Percentiles rank a stretch among this genome's conserved stretches.
phyloP scores from a whole-genome alignment of 2,888 invertebrate genomes.

The Mechanitis messenoides region DNA sequence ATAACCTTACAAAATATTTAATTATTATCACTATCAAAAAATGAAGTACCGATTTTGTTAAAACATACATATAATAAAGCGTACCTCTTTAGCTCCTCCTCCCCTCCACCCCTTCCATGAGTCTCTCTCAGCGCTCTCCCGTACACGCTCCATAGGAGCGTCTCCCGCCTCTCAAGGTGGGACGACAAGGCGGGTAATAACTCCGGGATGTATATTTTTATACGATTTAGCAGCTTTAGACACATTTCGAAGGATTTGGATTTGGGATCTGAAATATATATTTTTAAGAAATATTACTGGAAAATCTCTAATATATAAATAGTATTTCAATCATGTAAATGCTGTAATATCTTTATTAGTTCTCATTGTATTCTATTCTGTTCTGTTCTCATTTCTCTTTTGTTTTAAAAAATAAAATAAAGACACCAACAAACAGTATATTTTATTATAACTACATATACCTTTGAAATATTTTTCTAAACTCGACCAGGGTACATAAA shows the following conservation, averaged over 20 bases:
- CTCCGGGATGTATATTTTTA: slow-evolving; percentile 37
- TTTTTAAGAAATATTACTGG: neutral
- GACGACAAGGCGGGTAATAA: slow-evolving; percentile 17
- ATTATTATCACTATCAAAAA: no score
- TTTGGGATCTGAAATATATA: slow-evolving; percentile 23
- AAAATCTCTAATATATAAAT: no score
- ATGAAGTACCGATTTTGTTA: neutral
- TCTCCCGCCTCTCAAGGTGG: slow-evolving; percentile 10
- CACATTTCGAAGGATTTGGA: slow-evolving; percentile 27
- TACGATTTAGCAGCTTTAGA: slow-evolving; percentile 31
- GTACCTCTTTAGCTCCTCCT: slow-evolving; percentile 26
- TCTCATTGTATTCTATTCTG: no score
- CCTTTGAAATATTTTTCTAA: slow-evolving; percentile 39
- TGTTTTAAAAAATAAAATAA: no score
- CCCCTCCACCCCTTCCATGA: slow-evolving; percentile 12
- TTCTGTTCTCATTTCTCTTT: neutral
- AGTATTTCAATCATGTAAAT: no score
- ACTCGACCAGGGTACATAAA: slow-evolving; percentile 37
- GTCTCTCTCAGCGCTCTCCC: slow-evolving; percentile 38
- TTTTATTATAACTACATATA: slow-evolving; percentile 24
- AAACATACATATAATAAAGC: neutral
- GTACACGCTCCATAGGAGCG: slow-evolving; percentile 36
- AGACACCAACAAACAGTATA: neutral
- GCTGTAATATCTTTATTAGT: no score
- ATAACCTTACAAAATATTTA: no score